These are phyloP conservation scores for Cerastis rubricosa DNA, from an alignment of 2,888 invertebrate genomes.

Conservation along the genomic window DNA sequence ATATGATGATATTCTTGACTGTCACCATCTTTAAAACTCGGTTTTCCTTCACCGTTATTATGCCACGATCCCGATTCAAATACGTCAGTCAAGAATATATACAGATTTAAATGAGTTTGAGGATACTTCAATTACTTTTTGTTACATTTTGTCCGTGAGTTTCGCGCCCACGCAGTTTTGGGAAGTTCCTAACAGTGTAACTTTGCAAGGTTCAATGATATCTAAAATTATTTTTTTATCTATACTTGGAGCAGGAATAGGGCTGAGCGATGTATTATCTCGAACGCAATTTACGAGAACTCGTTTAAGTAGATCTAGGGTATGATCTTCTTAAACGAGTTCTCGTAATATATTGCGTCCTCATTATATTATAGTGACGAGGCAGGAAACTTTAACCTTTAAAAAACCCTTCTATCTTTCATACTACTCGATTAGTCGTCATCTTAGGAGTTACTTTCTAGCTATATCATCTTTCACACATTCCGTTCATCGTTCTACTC, in stretches of 20 bases:
- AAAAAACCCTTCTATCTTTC: not conserved
- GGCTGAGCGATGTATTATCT: not conserved
- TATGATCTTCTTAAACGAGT: too few relatives aligned
- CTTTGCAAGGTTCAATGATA: constrained; percentile 7
- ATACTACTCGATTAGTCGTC: not conserved
- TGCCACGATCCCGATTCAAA: not conserved
- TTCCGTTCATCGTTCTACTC: not conserved
- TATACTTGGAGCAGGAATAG: not conserved
- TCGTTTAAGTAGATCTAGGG: not conserved
- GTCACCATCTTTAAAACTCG: not conserved
- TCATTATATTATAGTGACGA: too few relatives aligned
- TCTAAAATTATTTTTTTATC: constrained; percentile 21
- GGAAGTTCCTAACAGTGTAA: not conserved
- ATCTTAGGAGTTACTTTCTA: too few relatives aligned
- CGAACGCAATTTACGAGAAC: not conserved
- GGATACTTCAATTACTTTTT: constrained; percentile 44
- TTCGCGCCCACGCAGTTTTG: constrained; percentile 8
- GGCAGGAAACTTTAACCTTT: not conserved
- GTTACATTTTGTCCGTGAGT: constrained; percentile 27
- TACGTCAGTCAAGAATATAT: constrained; percentile 16
- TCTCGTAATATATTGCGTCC: too few relatives aligned
- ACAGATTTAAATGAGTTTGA: constrained; percentile 32
- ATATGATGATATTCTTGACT: not conserved
- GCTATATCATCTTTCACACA: too few relatives aligned
- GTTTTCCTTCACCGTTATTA: not conserved